Percentiles rank a stretch among this genome's conserved stretches.
These are phyloP conservation scores for human (Homo sapiens) DNA, from an alignment of 2,113 vertebrate genomes.

Conservation along the genomic window GRCh38 chr17:46753001-46753500, in stretches of 20 bases:
- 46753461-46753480: slow-evolving; percentile 55
- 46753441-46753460: slow-evolving; percentile 67
- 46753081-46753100: background rate
- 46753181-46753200: background rate
- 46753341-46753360: slow-evolving; percentile 1
- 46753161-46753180: too few relatives aligned
- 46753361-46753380: slow-evolving; percentile 39
- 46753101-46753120: background rate
- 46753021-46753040: too few relatives aligned
- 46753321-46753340: background rate
- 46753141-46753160: rapidly evolving
- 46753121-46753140: background rate
- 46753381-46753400: slow-evolving; percentile 30
- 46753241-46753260: background rate
- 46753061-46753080: background rate
- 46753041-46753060: too few relatives aligned
- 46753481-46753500: slow-evolving; percentile 69
- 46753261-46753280: background rate
- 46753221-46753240: background rate
- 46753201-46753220: rapidly evolving
- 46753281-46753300: background rate
- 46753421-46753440: slow-evolving; percentile 42
- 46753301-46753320: background rate
- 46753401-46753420: slow-evolving; percentile 56
- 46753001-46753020: too few relatives aligned